These are phyloP conservation scores for Papilio gigon DNA, from an alignment of 2,888 invertebrate species.

Conservation along the genomic window DNA sequence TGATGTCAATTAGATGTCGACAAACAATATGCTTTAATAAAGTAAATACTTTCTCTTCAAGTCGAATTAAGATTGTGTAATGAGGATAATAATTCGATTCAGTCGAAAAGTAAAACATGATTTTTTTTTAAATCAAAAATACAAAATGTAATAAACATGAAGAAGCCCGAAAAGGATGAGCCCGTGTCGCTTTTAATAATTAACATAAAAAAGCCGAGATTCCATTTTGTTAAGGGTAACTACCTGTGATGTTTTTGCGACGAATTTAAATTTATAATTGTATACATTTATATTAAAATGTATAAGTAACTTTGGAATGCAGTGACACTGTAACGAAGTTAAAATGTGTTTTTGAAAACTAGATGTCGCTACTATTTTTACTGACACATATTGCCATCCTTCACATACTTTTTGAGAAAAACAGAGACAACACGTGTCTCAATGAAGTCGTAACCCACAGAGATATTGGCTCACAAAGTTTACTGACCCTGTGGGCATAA, in stretches of 20 bases:
- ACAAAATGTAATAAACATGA: conserved; percentile 21
- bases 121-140: conserved; percentile 11
- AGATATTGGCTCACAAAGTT: too few relatives aligned
- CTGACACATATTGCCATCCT: too few relatives aligned
- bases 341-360: too few relatives aligned
- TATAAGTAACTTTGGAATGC: neutral
- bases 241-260: neutral
- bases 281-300: neutral
- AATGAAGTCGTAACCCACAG: too few relatives aligned
- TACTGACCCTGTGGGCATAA: too few relatives aligned
- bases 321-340: neutral
- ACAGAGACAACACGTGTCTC: too few relatives aligned
- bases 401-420: too few relatives aligned
- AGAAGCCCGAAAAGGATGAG: conserved; percentile 23
- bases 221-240: conserved; percentile 1
- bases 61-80: too few relatives aligned
- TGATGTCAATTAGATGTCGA: neutral
- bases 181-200: conserved; percentile 30
- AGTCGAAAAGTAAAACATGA: neutral
- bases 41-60: neutral
- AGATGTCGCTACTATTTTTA: too few relatives aligned
- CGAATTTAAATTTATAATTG: conserved; percentile 8
- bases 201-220: conserved; percentile 27
- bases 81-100: too few relatives aligned
- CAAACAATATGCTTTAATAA: neutral